A percentile compares a stretch with the other conserved stretches of the same genome.
Conservation (phyloP, 2,797 vertebrate species). For the Danionella dracula region DNA sequence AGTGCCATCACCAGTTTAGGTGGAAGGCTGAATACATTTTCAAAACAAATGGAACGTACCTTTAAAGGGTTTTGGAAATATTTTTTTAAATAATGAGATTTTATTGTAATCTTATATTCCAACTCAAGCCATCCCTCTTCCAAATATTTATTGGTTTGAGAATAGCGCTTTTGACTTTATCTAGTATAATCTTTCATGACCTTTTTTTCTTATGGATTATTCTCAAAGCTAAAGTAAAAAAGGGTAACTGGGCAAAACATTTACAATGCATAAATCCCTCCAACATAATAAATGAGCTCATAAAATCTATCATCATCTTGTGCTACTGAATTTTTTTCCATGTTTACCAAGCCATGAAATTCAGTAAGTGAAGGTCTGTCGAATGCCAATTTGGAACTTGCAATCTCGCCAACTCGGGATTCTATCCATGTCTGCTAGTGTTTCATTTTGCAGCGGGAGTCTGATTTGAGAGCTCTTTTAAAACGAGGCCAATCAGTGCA, state of each 20-base stretch:
- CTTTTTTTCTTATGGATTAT: conserved; percentile 66
- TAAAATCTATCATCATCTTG: conserved; percentile 60
- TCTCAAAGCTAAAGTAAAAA: conserved; percentile 67
- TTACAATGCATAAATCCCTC: conserved; percentile 59
- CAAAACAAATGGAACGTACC: too few species aligned
- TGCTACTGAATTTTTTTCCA: background rate
- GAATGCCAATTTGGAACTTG: background rate
- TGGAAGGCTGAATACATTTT: too few species aligned
- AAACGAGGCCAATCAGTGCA: conserved; percentile 13
- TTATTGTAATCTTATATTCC: too few species aligned
- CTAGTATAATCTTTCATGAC: conserved; percentile 51
- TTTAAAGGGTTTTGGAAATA: too few species aligned
- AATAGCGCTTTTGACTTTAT: conserved; percentile 48
- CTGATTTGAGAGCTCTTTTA: conserved; percentile 5
- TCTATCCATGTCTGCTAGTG: background rate
- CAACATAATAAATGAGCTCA: conserved; percentile 67
- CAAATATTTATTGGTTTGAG: too few species aligned
- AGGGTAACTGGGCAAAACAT: conserved; percentile 57
- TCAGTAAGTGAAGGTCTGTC: conserved; percentile 8
- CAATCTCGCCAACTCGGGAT: background rate
- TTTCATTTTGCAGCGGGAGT: conserved; percentile 7
- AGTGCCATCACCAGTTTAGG: too few species aligned
- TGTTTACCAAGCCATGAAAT: background rate
- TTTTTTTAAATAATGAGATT: too few species aligned
- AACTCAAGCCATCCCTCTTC: too few species aligned